Percentiles rank a stretch among this genome's conserved stretches.
These are phyloP conservation scores for Cyrtorhinus lividipennis DNA, from an alignment of 1,140 invertebrate genomes.

Conservation along the genomic window DNA sequence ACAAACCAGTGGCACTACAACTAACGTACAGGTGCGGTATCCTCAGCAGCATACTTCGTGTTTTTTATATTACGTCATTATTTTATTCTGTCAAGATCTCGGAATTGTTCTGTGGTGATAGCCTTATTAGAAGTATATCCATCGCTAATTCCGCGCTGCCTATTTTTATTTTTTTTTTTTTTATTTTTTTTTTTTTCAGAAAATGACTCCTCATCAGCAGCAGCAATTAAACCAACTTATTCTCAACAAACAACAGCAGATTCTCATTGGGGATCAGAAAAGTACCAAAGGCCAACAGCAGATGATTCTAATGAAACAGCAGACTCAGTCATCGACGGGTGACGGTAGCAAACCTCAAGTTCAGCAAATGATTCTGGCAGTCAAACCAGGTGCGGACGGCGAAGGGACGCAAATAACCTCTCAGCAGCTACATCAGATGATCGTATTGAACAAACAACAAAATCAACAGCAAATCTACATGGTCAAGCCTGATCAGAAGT, in stretches of 20 bases:
- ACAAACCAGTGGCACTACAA: conserved; percentile 5
- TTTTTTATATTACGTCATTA: no score
- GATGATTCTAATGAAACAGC: conserved; percentile 31
- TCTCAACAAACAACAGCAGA: conserved; percentile 23
- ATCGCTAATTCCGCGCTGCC: no score
- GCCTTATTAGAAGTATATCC: no score
- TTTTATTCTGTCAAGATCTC: no score
- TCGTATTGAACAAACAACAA: conserved; percentile 24
- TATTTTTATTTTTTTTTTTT: no score
- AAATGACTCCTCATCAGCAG: conserved; percentile 3
- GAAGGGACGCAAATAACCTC: conserved; percentile 23
- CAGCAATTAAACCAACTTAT: conserved; percentile 23
- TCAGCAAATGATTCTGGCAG: conserved; percentile 24
- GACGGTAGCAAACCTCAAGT: conserved; percentile 21
- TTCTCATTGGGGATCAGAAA: conserved; percentile 20
- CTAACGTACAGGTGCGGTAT: background rate
- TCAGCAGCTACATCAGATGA: conserved; percentile 25
- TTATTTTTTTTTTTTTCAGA: no score
- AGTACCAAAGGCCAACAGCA: conserved; percentile 26
- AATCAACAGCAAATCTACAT: conserved; percentile 23
- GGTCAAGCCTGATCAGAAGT: conserved; percentile 22
- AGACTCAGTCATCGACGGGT: conserved; percentile 18
- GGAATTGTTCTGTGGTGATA: no score
- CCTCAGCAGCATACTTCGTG: no score
- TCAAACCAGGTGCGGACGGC: conserved; percentile 19